Evolutionary conservation across 2,113 vertebrate species (phyloP).

Genomic region (Mionectes macconnelli): DNA sequence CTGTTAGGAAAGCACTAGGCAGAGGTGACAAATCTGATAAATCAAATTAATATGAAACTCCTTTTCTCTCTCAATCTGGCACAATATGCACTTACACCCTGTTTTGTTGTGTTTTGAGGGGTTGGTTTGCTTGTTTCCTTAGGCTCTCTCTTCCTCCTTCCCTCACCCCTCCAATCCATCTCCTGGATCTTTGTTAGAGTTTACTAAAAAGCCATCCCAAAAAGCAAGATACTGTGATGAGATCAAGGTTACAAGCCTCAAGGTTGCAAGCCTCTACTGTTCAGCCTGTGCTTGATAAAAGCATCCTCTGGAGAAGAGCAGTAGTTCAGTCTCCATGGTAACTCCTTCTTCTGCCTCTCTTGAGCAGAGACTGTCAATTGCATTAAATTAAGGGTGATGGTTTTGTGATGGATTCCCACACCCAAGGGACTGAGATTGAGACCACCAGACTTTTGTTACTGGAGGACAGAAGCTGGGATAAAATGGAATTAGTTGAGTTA

Average conservation of each 20-base stretch:
- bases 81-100: neutral
- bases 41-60: constrained; percentile 37
- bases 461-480: neutral
- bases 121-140: neutral
- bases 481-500: neutral
- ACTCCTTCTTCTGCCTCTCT: constrained; percentile 31
- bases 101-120: neutral
- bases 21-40: constrained; percentile 52
- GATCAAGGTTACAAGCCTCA: neutral
- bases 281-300: constrained; percentile 18
- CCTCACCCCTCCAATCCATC: neutral
- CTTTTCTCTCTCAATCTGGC: neutral
- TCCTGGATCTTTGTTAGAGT: neutral
- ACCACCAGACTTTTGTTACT: neutral
- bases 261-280: neutral
- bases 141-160: neutral
- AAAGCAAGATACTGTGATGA: neutral
- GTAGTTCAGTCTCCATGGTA: constrained; percentile 52
- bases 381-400: constrained; percentile 22
- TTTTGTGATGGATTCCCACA: constrained; percentile 18
- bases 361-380: constrained; percentile 1
- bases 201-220: neutral
- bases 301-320: constrained; percentile 2
- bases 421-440: neutral
- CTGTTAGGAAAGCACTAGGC: constrained; percentile 69